Evolutionary conservation across 1,140 invertebrate genomes (phyloP), one percentile per base, ranked within the genome.

Genomic region (Notospermus geniculatus): DNA sequence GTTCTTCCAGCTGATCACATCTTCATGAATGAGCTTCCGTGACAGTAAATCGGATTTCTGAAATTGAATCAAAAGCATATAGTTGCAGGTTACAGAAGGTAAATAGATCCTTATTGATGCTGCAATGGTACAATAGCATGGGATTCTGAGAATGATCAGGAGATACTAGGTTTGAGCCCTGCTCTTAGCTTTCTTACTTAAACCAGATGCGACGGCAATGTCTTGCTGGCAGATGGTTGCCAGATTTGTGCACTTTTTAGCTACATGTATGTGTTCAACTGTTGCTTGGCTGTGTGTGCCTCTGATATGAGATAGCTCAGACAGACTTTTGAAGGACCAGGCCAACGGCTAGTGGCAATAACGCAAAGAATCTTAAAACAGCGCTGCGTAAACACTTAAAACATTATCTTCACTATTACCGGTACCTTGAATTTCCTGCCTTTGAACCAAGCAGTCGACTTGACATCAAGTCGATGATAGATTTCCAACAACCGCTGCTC

Each of bases 401-500:
- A 23, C 50, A 13, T 17, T 25, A 53, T 53, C 13, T 17, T 13
- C 39, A 13, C 39, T 17, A 17, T 25, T 11, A 53, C 22, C 11
- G 22, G 17, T 54, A 80, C 79, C 75, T 93, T 95, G 74, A 97
- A 96, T 75, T 95, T 95, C 63, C 86, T 85, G 30, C 88, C 89
- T 57, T 89, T 87, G 76, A 91, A 91, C 19, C 87, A 85, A 0
- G 91, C 89, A 70, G 89, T 91, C 0, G 93, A 95, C 80, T 96
- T 95, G 1, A 91, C 88, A 80, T 98, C 95, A 52, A 97, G 90
- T 64, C 89, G 88, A 73, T 92, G 89, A 79, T 94, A 96, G 65
- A 97, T 95, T 79, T 97, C 93, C 62, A 95, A 75, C 73, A 95
- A 91, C 25, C 92, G 81, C 75, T 92, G 89, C 72, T 94, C 89